Evolutionary conservation across 2,888 invertebrate species (phyloP).

Genomic region (Caenorhabditis parvicauda): DNA sequence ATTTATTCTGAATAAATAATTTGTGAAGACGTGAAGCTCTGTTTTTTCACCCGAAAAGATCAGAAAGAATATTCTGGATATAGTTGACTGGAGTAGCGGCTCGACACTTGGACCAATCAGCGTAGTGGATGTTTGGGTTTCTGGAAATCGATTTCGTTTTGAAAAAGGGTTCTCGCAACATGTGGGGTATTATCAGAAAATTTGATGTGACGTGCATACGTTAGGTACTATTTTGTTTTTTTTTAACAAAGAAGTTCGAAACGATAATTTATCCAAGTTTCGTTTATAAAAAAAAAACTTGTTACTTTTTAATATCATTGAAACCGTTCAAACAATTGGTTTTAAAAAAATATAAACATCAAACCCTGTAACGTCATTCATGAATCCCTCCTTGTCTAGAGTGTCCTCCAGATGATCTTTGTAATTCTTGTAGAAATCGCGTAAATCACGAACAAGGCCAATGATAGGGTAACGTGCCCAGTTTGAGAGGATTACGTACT

Average conservation of each 20-base stretch:
- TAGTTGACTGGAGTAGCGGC: constrained; percentile 40
- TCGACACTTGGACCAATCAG: constrained; percentile 44
- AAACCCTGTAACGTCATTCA: constrained; percentile 37
- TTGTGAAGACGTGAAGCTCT: not conserved
- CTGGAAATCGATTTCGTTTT: constrained; percentile 6
- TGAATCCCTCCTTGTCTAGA: constrained; percentile 40
- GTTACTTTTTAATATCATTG: not conserved
- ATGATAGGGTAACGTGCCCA: constrained; percentile 54
- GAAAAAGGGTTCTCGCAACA: too few species aligned
- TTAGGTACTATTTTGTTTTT: too few species aligned
- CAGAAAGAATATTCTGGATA: constrained; percentile 38
- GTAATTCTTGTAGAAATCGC: constrained; percentile 32
- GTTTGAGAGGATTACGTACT: constrained; percentile 48
- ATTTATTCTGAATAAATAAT: too few species aligned
- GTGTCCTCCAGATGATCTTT: constrained; percentile 37
- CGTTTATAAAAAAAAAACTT: too few species aligned
- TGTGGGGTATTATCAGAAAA: too few species aligned
- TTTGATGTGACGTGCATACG: too few species aligned
- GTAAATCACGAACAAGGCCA: constrained; percentile 40
- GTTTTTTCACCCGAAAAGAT: constrained; percentile 33
- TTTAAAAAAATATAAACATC: not conserved
- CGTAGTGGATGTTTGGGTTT: constrained; percentile 35
- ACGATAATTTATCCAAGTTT: too few species aligned
- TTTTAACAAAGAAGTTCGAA: too few species aligned
- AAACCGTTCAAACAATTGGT: constrained; percentile 1